Base-by-base conservation (phyloP, 2,888 invertebrate genomes). In the Heliconius charithonia region DNA sequence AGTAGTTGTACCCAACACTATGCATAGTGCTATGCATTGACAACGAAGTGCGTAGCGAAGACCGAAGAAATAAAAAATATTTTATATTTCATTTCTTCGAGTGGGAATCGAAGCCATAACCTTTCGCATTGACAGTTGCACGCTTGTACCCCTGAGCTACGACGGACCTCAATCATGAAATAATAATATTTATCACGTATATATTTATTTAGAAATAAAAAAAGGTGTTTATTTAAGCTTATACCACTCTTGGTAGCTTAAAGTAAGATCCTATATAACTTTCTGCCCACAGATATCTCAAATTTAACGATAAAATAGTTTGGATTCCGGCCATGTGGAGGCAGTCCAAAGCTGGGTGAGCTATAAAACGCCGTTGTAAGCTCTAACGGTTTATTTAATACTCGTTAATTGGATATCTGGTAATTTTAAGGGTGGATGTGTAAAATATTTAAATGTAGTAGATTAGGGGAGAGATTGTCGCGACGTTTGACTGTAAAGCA, bases 291-390 rank as follows among this genome's bases (percentile, higher is more conserved):
- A 81, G 69, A 81, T 76, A 74, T 59, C 76, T 81, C 75, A 71
- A 81, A 81, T 77, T 79, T 79, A 80, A 75, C 76, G 79, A 77
- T 81, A 77, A 79, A 79, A 79, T 79, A 81, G 75, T 77, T 79
- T 81, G 79, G 79, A 81, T 77, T 72, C 67, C 41, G 29, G 79
- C 79, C 81, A 81, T 77, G 72, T 81, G 81, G 79, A 77, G 74
- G 77, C 77, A 75, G 67, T 81, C 79, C 79, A 79, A 72, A 77
- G 75, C 74, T 62, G 69, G 79, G 79, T 69, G 70, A 59, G 71
- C 75, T 75, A 73, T 81, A 81, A 79, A 81, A 79, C 77, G 76
- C 71, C 70, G 71, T 75, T 71, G 65, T 16, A 45, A 63, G 76
- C 63, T 77, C 72, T 72, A 72, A 72, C 32, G 37, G 59, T 72